phyloP scores from a whole-genome alignment of 2,888 invertebrate genomes.

The Aleiodes alternator region DNA sequence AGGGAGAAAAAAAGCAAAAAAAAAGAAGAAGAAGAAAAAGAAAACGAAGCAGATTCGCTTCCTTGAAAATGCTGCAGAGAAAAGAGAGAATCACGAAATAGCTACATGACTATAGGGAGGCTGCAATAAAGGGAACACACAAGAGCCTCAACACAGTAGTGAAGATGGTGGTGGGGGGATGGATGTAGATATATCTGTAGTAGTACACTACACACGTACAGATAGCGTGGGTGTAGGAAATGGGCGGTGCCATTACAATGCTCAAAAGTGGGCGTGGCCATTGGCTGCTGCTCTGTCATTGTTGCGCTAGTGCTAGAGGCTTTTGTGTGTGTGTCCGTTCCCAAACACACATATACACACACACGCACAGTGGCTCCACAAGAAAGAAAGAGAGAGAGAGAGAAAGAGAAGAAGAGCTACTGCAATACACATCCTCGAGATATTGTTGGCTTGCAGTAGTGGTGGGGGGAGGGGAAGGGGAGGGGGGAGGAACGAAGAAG shows the following conservation, averaged over 20 bases:
- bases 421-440: constrained; percentile 5
- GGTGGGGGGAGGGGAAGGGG: constrained; percentile 15
- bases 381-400: constrained; percentile 27
- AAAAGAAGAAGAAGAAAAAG: constrained; percentile 12
- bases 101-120: constrained; percentile 33
- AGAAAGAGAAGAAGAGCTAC: not conserved
- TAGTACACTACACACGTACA: not conserved
- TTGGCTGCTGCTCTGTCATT: constrained; percentile 24
- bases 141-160: not conserved
- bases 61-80: constrained; percentile 40
- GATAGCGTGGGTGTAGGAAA: constrained; percentile 68
- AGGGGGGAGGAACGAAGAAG: constrained; percentile 23
- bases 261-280: constrained; percentile 67
- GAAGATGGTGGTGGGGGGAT: not conserved
- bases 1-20: constrained; percentile 39
- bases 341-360: too few species aligned
- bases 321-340: not conserved
- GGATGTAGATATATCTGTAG: too few species aligned
- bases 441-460: constrained; percentile 25
- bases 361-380: constrained; percentile 11
- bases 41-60: constrained; percentile 36
- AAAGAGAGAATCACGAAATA: constrained; percentile 54
- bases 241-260: constrained; percentile 63
- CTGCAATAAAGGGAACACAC: constrained; percentile 18
- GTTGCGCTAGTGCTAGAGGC: constrained; percentile 21